Evolutionary conservation across 2,888 invertebrate genomes (phyloP).

Genomic region (Hydraecia micacea): DNA sequence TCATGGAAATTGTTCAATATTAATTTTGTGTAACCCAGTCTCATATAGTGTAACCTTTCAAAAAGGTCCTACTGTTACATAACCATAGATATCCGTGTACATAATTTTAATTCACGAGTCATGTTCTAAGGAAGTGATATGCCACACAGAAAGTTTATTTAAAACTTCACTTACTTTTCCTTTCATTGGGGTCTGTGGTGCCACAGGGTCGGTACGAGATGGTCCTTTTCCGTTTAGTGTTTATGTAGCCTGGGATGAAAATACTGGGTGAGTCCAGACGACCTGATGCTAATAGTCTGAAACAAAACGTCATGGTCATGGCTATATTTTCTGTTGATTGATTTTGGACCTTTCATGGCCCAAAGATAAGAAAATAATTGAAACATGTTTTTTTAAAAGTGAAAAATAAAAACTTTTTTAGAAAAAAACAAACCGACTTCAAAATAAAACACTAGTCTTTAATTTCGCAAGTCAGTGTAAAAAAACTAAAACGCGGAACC

Average conservation of each 20-base stretch:
- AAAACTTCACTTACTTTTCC: conserved; percentile 79
- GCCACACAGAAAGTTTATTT: not conserved
- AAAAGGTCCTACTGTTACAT: not conserved
- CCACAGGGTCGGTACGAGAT: conserved; percentile 94
- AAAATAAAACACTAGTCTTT: too few species aligned
- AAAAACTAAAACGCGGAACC: too few species aligned
- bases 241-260: conserved; percentile 94
- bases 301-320: not conserved
- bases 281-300: conserved; percentile 92
- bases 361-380: too few species aligned
- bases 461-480: too few species aligned
- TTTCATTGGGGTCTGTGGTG: conserved; percentile 93
- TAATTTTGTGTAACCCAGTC: not conserved
- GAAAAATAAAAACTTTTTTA: too few species aligned
- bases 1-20: not conserved
- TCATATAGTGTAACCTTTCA: not conserved
- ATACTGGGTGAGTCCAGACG: conserved; percentile 94
- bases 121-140: not conserved
- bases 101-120: not conserved
- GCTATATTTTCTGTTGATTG: too few species aligned
- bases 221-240: conserved; percentile 92
- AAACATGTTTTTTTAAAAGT: too few species aligned
- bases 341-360: too few species aligned
- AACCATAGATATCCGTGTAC: too few species aligned
- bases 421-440: too few species aligned